Base-by-base conservation (phyloP, 2,888 invertebrate species). In the Tetragonula carbonaria region DNA sequence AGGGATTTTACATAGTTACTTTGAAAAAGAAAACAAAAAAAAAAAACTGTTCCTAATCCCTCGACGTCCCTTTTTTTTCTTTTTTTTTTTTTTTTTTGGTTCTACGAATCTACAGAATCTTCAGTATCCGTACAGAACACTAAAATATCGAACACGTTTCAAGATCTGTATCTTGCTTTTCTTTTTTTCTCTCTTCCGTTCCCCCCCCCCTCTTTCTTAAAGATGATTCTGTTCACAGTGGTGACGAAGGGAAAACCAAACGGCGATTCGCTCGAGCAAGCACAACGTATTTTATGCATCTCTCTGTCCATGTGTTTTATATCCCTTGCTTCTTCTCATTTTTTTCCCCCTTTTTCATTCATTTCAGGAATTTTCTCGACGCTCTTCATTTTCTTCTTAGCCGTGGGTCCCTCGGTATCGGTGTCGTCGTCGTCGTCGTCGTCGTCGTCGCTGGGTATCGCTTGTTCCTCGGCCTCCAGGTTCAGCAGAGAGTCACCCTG, bases 401-500 rank as follows among this genome's bases (percentile, higher is more conserved):
- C 53, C 67, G 76, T 16, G 45, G 80, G 74, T 71, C 57, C 77
- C 18, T 84, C 80, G 23, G 71, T 71, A 4, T 70, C 28, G 53
- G 83, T 72, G 53, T 81, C 80, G 67, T 82, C 84, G 76, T 65
- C 70, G 67, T 84, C 77, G 50, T 84, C 78, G 53, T 82, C 80
- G 45, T 84, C 77, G 33, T 82, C 86, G 75, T 81, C 85, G 77
- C 66, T 70, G 68, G 73, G 66, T 53, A 87, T 57, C 59, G 62
- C 53, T 65, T 78, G 78, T 13, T 83, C 82, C 65, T 78, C 80
- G 74, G 84, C 84, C 74, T 80, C 78, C 59, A 88, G 87, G 86
- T 63, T 89, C 82, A 88, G 66, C 80, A 74, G 84, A 86, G 89
- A 80, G 90, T 89, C 88, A 74, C 85, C 78, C 84, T 85, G 80